These are phyloP conservation scores for Lycodopsis pacificus DNA, from an alignment of 2,797 vertebrate genomes.

Conservation along the genomic window DNA sequence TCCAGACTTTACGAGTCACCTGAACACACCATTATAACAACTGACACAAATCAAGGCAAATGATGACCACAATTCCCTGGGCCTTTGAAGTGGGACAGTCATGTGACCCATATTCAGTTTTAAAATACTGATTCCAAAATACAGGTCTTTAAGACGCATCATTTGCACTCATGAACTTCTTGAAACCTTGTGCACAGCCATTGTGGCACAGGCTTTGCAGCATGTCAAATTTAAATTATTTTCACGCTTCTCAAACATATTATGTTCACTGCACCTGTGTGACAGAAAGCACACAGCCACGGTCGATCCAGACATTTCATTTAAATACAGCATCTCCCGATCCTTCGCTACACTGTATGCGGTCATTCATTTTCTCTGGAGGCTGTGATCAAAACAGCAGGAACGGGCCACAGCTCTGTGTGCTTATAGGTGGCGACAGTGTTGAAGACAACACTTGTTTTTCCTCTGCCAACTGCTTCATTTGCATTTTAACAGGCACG, in stretches of 20 bases:
- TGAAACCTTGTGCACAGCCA: neutral
- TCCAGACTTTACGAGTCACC: conserved; percentile 17
- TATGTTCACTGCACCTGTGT: conserved; percentile 11
- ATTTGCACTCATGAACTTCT: neutral
- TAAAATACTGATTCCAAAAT: neutral
- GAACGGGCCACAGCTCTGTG: conserved; percentile 6
- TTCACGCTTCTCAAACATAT: conserved; percentile 12
- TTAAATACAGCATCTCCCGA: conserved; percentile 13
- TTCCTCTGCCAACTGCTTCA: conserved; percentile 60
- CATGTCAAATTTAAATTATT: neutral
- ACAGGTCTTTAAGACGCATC: neutral
- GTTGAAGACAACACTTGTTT: conserved; percentile 63
- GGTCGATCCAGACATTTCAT: conserved; percentile 32
- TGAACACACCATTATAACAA: conserved; percentile 3
- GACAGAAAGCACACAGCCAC: conserved; percentile 18
- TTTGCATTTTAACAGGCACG: conserved; percentile 83
- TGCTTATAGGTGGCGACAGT: conserved; percentile 44
- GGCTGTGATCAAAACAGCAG: conserved; percentile 36
- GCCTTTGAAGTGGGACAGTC: neutral
- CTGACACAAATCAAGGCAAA: neutral
- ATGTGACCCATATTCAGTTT: neutral
- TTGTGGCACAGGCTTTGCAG: neutral
- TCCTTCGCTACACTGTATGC: conserved; percentile 2
- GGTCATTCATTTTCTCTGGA: conserved; percentile 41
- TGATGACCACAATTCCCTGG: neutral